Base-by-base conservation (phyloP, 2,888 invertebrate genomes). In the Selenia dentaria region DNA sequence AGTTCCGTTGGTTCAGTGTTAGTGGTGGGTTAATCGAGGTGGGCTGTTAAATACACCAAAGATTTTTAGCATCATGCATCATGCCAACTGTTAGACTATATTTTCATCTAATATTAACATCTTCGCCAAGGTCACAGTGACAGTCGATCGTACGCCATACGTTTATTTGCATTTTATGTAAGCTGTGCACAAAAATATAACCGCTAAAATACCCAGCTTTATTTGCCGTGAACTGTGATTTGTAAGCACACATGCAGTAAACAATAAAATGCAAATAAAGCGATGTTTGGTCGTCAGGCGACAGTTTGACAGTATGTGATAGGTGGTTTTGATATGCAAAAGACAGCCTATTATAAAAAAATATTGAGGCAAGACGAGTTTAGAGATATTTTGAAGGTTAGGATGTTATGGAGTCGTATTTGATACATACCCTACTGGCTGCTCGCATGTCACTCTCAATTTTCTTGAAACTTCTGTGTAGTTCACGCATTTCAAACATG, bases 401-500 rank as follows among this genome's bases (percentile, higher is more conserved):
- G n/a, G 9, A 9, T 11, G 8, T 45, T 29, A 6, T 12, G 38
- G 54, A 41, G 36, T 48, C 35, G 34, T 53, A 40, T 9, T 44
- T 22, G 42, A 46, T 51, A 70, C 87, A 77, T 70, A 91, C 91
- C 74, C 89, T 79, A 67, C 91, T 85, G 27, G 90, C 89, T 40
- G 92, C 82, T 59, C 92, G 77, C 90, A 90, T 89, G 40, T 90
- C 90, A 57, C 75, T 90, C 57, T 92, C 94, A 79, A 94, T 93
- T 62, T 93, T 91, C 71, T 94, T 94, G 71, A 96, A 93, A 77
- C 95, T 95, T 67, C 94, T 91, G 69, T 95, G 95, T 24, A 96
- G 85, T 71, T 94, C 94, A 33, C 95, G 92, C 80, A 94, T 94
- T 76, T 96, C 96, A 71, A 95, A 95, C 71, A 96, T 92, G 51